Conservation (phyloP, 1,140 invertebrate genomes). For the Microplitis mediator region DNA sequence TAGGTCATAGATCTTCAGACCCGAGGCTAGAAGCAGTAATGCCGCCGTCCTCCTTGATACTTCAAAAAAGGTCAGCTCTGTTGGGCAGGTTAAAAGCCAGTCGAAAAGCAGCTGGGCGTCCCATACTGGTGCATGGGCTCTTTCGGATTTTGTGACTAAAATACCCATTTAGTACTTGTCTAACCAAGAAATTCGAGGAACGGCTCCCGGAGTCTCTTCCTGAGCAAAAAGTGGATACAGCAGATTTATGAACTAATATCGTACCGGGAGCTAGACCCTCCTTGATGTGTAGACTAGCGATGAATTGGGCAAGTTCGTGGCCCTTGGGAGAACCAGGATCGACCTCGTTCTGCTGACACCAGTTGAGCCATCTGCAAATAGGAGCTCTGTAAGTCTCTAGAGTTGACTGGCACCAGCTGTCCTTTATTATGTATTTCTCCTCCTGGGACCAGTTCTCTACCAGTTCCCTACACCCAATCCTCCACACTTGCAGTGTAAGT, state of each 20-base stretch:
- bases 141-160: neutral
- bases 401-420: constrained; percentile 17
- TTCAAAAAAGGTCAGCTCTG: constrained; percentile 27
- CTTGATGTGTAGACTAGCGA: no score
- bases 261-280: no score
- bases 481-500: no score
- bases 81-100: constrained; percentile 2
- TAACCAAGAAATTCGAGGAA: constrained; percentile 17
- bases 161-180: constrained; percentile 26
- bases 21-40: constrained; percentile 35
- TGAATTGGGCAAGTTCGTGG: no score
- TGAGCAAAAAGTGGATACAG: constrained; percentile 32
- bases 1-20: constrained; percentile 33
- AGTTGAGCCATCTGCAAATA: constrained; percentile 41
- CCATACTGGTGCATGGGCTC: constrained; percentile 21
- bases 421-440: constrained; percentile 18
- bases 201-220: neutral
- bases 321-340: neutral
- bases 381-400: constrained; percentile 4
- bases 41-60: constrained; percentile 34
- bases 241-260: no score
- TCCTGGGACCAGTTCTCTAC: constrained; percentile 2
- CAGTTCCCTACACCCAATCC: no score
- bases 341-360: constrained; percentile 35
- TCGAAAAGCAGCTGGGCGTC: constrained; percentile 21